Base-by-base conservation (phyloP, 2,888 invertebrate species). In the Syritta pipiens region DNA sequence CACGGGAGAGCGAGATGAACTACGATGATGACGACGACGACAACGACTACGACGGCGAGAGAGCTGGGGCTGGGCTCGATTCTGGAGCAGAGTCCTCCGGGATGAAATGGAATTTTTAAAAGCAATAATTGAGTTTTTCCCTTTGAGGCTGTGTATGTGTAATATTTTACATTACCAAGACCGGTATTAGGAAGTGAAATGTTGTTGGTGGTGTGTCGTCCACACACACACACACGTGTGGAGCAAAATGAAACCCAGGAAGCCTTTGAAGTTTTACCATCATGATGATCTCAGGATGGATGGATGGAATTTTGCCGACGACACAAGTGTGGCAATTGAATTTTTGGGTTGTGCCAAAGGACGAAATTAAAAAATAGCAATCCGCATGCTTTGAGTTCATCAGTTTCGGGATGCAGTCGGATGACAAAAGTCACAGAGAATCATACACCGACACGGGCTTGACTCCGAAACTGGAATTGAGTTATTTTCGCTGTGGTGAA, bases 21-120 rank as follows among this genome's bases (percentile, higher is more conserved):
- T 67, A 14, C 32, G 71, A 35, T 17, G 32, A 32, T 3, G 10
- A 63, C 59, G 30, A 9, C 3, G 30, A 20, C 32, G 30, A 46
- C 42, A 35, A 12, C 10, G n/a, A 37, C 20, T 26, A 28, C 9
- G 28, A 40, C 14, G n/a, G 49, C 10, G 12, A 40, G 12, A 14
- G 14, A 35, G 1, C 42, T n/a, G 6, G 12, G 7, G 7, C 30
- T 32, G n/a, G n/a, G n/a, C n/a, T n/a, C 9, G 17, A 17, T 17
- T 30, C 30, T 14, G 10, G 32, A 37, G 9, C 46, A 46, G 10
- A 37, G 37, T 65, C 65, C 67, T 57, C 51, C 17, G 30, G 65
- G 74, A 51, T 57, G 67, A 74, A 79, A 74, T 79, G 79, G 79
- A 79, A 79, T 79, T 79, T 79, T 79, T 79, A 74, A 79, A 42